Conservation (phyloP, 2,888 invertebrate species). For the Brachyopa scutellaris region DNA sequence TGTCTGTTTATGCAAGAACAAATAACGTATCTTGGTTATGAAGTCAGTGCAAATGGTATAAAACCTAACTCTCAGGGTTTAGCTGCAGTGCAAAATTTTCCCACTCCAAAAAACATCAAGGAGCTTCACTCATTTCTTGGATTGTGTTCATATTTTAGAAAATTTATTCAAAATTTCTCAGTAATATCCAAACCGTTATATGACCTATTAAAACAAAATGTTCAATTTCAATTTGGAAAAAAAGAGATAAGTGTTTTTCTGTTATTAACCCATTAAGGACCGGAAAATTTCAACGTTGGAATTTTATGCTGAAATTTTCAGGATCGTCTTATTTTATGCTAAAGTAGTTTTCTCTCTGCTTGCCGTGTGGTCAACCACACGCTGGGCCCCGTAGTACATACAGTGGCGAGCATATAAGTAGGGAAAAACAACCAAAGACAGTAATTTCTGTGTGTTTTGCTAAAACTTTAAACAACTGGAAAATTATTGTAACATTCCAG, state of each 20-base stretch:
- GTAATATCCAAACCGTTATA: constrained; percentile 4
- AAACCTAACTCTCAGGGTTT: background rate
- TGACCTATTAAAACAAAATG: constrained; percentile 9
- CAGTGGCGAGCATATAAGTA: too few species aligned
- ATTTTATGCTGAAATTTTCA: too few species aligned
- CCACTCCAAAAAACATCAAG: constrained; percentile 8
- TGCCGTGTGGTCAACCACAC: too few species aligned
- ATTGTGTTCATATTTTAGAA: constrained; percentile 6
- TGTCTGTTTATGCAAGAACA: constrained; percentile 7
- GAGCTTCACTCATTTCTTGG: constrained; percentile 26
- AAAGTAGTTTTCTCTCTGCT: too few species aligned
- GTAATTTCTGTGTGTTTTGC: too few species aligned
- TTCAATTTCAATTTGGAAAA: background rate
- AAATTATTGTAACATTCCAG: too few species aligned
- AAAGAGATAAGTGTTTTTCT: constrained; percentile 27
- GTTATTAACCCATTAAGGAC: too few species aligned
- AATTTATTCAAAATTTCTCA: constrained; percentile 17
- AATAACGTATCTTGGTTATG: constrained; percentile 20
- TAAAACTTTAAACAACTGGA: too few species aligned
- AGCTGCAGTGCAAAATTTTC: background rate
- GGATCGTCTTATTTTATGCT: too few species aligned
- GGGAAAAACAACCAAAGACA: too few species aligned
- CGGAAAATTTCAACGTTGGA: too few species aligned
- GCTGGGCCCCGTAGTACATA: too few species aligned
- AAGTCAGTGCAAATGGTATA: constrained; percentile 9